A percentile compares a stretch with the other conserved stretches of the same genome.
Conservation (phyloP, 2,797 vertebrate species). For the Nothura maculosa region DNA sequence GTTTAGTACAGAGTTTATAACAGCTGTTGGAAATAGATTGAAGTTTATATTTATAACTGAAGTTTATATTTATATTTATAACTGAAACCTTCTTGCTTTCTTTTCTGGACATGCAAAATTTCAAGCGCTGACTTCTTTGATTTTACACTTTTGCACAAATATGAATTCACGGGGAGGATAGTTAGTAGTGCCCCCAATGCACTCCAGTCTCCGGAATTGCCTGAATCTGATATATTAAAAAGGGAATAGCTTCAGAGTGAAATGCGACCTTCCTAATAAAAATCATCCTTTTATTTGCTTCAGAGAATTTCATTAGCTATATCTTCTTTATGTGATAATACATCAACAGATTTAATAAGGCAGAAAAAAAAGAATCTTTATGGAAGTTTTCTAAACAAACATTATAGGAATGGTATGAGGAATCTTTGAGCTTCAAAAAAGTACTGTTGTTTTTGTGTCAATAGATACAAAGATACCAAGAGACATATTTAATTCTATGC, state of each 20-base stretch:
- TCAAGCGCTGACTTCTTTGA: neutral
- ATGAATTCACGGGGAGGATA: neutral
- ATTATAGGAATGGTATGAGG: neutral
- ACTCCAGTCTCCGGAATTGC: neutral
- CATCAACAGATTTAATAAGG: neutral
- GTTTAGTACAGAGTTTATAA: neutral
- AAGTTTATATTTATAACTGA: neutral
- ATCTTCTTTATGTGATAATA: neutral
- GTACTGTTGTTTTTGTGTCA: neutral
- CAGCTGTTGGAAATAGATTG: neutral
- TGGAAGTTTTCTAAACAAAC: neutral
- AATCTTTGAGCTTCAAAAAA: neutral
- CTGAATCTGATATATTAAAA: neutral
- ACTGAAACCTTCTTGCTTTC: neutral
- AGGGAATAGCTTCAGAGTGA: neutral
- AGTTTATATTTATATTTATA: too few relatives aligned
- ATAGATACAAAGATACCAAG: neutral
- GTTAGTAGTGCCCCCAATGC: neutral
- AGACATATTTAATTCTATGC: neutral
- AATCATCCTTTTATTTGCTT: neutral
- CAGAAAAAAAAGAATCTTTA: neutral
- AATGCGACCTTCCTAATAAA: neutral
- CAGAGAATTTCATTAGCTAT: neutral
- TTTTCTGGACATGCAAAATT: neutral
- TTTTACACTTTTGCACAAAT: neutral